Conservation (phyloP, 2,888 invertebrate genomes). For the Tenthredo amoena region DNA sequence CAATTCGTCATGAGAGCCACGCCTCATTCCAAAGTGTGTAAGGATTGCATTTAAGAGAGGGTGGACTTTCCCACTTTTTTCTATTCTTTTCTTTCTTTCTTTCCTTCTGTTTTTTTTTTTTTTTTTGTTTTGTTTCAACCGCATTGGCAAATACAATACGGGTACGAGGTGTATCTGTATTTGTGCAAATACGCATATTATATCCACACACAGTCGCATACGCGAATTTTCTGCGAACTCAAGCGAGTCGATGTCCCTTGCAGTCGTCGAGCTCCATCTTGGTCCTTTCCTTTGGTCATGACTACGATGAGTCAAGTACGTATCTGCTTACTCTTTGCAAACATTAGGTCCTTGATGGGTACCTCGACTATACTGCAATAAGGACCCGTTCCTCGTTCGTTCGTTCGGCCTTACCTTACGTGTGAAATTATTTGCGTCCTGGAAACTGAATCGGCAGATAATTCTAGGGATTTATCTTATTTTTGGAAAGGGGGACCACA, state of each 20-base stretch:
- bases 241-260: conserved; percentile 34
- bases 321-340: conserved; percentile 14
- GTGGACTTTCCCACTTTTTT: conserved; percentile 22
- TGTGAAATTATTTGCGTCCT: background rate
- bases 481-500: too few relatives aligned
- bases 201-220: background rate
- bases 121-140: background rate
- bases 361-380: conserved; percentile 5
- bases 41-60: conserved; percentile 14
- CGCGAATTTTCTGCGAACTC: conserved; percentile 26
- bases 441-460: too few relatives aligned
- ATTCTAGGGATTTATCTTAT: too few relatives aligned
- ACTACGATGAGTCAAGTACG: background rate
- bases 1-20: conserved; percentile 30
- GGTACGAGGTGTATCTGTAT: background rate
- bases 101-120: too few relatives aligned
- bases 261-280: background rate
- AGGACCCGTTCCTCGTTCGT: background rate
- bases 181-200: background rate
- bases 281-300: conserved; percentile 17
- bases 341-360: conserved; percentile 7
- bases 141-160: background rate
- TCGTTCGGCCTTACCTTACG: background rate
- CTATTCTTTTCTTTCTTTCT: background rate
- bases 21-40: conserved; percentile 27